These are phyloP conservation scores for Diplodus puntazzo DNA, from an alignment of 2,797 vertebrate species.

Conservation along the genomic window DNA sequence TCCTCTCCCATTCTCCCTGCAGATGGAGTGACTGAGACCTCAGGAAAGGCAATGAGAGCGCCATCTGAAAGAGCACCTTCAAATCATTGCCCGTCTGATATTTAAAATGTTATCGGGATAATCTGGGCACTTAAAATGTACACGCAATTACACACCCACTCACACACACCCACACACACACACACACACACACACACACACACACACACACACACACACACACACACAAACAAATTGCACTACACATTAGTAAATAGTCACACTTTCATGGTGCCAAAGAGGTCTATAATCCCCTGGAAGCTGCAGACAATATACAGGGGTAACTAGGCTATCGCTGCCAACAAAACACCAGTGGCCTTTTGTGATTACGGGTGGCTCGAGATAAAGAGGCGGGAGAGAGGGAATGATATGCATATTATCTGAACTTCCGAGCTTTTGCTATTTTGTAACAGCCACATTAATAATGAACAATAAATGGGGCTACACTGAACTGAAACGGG, in stretches of 20 bases:
- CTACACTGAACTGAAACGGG: background rate
- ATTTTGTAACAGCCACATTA: slow-evolving; percentile 38
- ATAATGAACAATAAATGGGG: slow-evolving; percentile 29
- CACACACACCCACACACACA: slow-evolving; percentile 21
- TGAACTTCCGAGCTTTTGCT: slow-evolving; percentile 38
- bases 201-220: background rate
- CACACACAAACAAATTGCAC: slow-evolving; percentile 20
- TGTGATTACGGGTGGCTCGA: slow-evolving; percentile 56
- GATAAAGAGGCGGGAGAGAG: slow-evolving; percentile 42
- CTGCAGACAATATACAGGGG: slow-evolving; percentile 56
- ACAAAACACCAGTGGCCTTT: slow-evolving; percentile 59
- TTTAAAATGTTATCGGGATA: slow-evolving; percentile 59
- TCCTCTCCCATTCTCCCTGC: background rate
- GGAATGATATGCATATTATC: slow-evolving; percentile 48
- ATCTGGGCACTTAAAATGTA: slow-evolving; percentile 55
- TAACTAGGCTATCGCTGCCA: slow-evolving; percentile 52
- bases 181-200: slow-evolving; percentile 17
- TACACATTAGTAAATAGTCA: slow-evolving; percentile 50
- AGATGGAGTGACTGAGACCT: slow-evolving; percentile 43
- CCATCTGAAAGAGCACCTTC: slow-evolving; percentile 62
- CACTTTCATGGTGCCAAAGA: slow-evolving; percentile 53
- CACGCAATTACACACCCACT: slow-evolving; percentile 1
- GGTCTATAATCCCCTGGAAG: slow-evolving; percentile 61
- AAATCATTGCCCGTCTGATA: slow-evolving; percentile 57
- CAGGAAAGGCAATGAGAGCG: slow-evolving; percentile 35